A percentile compares a stretch with the other conserved stretches of the same genome.
phyloP scores from a whole-genome alignment of 1,140 invertebrate species.

The Thaumatotibia leucotreta region DNA sequence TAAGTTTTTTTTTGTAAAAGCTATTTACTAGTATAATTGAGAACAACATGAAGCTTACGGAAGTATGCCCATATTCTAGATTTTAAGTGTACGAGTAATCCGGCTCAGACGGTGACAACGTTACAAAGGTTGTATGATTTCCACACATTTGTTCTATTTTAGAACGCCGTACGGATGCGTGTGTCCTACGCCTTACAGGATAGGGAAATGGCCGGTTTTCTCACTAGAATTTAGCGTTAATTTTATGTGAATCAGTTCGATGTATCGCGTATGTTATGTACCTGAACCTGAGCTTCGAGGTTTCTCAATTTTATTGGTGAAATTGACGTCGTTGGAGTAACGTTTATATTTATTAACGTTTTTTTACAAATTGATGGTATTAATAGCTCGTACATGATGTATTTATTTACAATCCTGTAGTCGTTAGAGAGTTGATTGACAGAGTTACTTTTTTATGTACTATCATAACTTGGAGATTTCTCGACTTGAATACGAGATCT shows the following conservation, averaged over 20 bases:
- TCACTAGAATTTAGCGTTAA: constrained; percentile 27
- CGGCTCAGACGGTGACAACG: too few species aligned
- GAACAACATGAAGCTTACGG: too few species aligned
- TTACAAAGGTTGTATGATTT: too few species aligned
- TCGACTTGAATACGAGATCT: too few species aligned
- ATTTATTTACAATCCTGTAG: neutral
- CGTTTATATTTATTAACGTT: neutral
- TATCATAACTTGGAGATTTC: too few species aligned
- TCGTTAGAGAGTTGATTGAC: neutral
- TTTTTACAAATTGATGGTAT: neutral
- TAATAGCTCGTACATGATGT: neutral
- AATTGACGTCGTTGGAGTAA: neutral
- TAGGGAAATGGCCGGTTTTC: constrained; percentile 42
- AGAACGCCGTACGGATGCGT: neutral
- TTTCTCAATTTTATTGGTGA: neutral
- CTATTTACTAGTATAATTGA: too few species aligned
- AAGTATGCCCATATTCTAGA: too few species aligned
- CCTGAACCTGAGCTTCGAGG: neutral
- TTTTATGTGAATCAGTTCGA: constrained; percentile 58
- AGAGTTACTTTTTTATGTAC: neutral
- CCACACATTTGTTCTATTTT: too few species aligned
- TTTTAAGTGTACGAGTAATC: too few species aligned
- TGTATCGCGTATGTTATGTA: constrained; percentile 48
- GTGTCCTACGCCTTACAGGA: constrained; percentile 17
- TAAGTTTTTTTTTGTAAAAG: too few species aligned